These are phyloP conservation scores for Ectemnius continuus DNA, from an alignment of 2,888 invertebrate species.

Conservation along the genomic window DNA sequence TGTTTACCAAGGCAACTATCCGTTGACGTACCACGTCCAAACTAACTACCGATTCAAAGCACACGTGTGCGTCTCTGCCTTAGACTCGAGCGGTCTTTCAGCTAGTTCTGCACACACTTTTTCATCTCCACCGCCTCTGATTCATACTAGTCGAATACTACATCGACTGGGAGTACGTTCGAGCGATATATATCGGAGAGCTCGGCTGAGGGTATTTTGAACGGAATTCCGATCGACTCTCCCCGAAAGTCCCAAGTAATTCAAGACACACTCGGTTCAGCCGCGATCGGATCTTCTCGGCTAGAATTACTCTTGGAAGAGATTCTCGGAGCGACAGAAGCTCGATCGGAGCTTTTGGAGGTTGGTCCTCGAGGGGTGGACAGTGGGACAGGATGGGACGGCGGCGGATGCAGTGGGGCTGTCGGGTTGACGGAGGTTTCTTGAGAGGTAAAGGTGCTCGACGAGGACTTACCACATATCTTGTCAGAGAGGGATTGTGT, in stretches of 20 bases:
- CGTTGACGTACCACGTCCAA: constrained; percentile 7
- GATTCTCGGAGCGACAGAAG: not conserved
- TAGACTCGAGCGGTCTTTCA: no score
- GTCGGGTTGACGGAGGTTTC: no score
- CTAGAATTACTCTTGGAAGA: constrained; percentile 2
- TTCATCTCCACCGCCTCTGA: no score
- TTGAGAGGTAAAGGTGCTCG: not conserved
- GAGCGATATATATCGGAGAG: no score
- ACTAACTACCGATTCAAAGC: constrained; percentile 8
- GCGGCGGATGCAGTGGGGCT: not conserved
- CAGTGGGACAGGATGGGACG: not conserved
- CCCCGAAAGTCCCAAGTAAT: not conserved
- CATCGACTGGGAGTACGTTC: no score
- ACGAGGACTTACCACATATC: constrained; percentile 57
- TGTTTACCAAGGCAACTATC: constrained; percentile 14
- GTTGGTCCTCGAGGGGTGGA: not conserved
- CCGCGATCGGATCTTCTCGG: not conserved
- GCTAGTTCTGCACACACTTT: no score
- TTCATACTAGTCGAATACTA: no score
- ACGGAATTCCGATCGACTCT: not conserved
- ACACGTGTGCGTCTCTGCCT: not conserved
- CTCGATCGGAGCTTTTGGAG: constrained; percentile 3
- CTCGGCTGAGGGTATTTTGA: no score
- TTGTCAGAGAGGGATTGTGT: constrained; percentile 42
- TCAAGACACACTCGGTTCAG: not conserved